phyloP scores from a whole-genome alignment of 2,888 invertebrate genomes.

The Cerastis leucographa region DNA sequence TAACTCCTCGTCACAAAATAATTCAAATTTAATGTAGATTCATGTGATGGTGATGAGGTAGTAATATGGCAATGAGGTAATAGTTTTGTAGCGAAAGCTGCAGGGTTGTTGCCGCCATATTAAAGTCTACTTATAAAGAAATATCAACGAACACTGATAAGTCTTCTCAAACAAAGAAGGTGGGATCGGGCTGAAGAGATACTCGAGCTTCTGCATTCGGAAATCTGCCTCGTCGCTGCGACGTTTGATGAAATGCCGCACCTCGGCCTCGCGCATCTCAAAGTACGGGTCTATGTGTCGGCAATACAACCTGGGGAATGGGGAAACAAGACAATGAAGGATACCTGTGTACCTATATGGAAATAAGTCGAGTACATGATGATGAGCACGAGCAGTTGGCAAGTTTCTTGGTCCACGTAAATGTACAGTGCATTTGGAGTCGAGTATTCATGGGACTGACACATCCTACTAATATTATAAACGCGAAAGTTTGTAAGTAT shows the following conservation, averaged over 20 bases:
- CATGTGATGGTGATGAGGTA: background rate
- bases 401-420: background rate
- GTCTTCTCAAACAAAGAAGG: slow-evolving; percentile 82
- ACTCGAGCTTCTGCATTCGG: slow-evolving; percentile 79
- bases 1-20: background rate
- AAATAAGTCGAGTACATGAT: background rate
- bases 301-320: slow-evolving; percentile 82
- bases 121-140: background rate
- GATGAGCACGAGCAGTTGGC: background rate
- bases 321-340: background rate
- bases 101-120: background rate
- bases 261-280: slow-evolving; percentile 78
- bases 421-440: background rate
- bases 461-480: too few species aligned
- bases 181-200: slow-evolving; percentile 80
- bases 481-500: too few species aligned
- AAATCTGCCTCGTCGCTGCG: slow-evolving; percentile 83
- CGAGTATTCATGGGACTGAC: too few species aligned
- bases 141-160: slow-evolving; percentile 81
- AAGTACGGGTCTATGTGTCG: slow-evolving; percentile 85
- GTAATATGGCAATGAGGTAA: background rate
- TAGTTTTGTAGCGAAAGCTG: background rate
- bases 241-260: slow-evolving; percentile 82
- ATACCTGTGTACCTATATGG: background rate
- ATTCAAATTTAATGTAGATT: background rate